Base-by-base conservation (phyloP, 1,140 invertebrate species). In the Venustaconcha ellipsiformis region DNA sequence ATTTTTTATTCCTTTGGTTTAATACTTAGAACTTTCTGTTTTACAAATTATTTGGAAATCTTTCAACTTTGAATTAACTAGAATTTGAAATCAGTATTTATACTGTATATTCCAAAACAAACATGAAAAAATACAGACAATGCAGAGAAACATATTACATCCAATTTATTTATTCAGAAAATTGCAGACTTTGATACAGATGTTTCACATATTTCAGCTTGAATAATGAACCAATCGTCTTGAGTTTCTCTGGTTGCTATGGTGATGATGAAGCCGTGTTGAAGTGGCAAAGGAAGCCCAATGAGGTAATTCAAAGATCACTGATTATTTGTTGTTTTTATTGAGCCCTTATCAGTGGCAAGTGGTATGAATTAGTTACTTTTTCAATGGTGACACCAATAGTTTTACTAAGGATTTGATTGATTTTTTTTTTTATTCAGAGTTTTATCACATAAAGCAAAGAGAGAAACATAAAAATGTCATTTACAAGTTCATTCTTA, bases 201-300 rank as follows among this genome's bases (percentile, higher is more conserved):
- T 58, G 23, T 56, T 62, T 59, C 55, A 75, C 58, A 18, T 72
- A 60, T 73, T 79, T 17, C 73, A 91, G 89, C 66, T 87, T 80
- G 70, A 83, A 87, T 70, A 83, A 83, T 58, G 86, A 91, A 65
- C 80, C 87, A 71, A 78, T 89, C 18, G 89, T 92, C 2, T 72
- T 92, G 14, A 92, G 91, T 72, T 91, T 91, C 76, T 86, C 91
- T 70, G 92, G 92, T 62, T 89, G 85, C 62, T 91, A 91, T 82
- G 88, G 88, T 17, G 92, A 92, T 80, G 91, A 92, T 76, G 92
- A 92, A 79, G 88, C 91, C 6, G 86, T 92, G 15, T 79, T 92
- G 15, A 87, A 90, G 67, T 92, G 92, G 92, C 88, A 83, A 57
- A 87, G 85, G 78, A 90, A 91, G 70, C 78, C 84, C 67, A 87